Evolutionary conservation across 2,888 invertebrate species (phyloP), one percentile per base, ranked within the genome.

Genomic region (Scaptomyza reducta): DNA sequence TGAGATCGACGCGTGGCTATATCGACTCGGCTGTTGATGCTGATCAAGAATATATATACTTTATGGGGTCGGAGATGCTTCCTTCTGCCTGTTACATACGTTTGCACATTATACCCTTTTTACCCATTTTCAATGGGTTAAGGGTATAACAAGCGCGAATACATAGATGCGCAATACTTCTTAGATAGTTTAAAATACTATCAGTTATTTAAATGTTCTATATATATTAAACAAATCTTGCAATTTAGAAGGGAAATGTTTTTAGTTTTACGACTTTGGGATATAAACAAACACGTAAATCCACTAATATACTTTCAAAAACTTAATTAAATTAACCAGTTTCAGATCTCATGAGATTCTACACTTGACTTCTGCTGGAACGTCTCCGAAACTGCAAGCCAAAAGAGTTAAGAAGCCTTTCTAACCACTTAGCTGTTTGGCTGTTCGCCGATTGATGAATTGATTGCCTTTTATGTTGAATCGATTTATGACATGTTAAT

Each of bases 281-380:
- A 64, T 45, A 35, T 27, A 65, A 76, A 66, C 25, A 68, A 66
- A 68, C 56, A 55, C 59, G 72, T 68, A 71, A 75, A 75, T 80
- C 72, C 50, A 53, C 63, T 56, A 66, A 78, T 70, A 62, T 69
- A 77, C 89, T 84, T 84, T 88, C 71, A 81, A 84, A 88, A 16
- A 86, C 80, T 58, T 62, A 65, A 71, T 69, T 73, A 70, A 77
- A 65, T 70, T 35, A 84, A 88, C 89, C 82, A 82, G 89, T 84
- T 87, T 85, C 67, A 50, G 51, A 63, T 53, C 57, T 49, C 7
- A 53, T 41, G 60, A 55, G 50, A 46, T 51, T 63, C 51, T 51
- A 40, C 57, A 47, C 55, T 33, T 35, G 16, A 40, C 38, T 54
- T 33, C 50, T 57, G 45, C 40, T 18, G 63, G 38, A 62, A 62